Percentiles rank a stretch among this genome's conserved stretches.
phyloP scores from a whole-genome alignment of 2,113 vertebrate genomes.

The Misgurnus mizolepis region DNA sequence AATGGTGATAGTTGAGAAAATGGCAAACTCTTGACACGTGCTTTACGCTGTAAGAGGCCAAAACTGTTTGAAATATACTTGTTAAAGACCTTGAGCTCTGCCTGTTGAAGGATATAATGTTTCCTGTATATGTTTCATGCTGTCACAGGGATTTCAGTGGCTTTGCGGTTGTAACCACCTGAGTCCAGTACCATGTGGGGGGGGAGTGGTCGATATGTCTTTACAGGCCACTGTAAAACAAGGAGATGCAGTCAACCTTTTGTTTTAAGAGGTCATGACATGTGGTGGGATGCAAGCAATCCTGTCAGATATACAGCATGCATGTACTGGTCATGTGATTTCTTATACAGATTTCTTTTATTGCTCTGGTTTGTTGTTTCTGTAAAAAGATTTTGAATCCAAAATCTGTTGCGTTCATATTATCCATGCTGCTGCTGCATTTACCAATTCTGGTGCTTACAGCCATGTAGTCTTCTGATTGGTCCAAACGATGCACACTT shows the following conservation, averaged over 20 bases:
- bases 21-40: neutral
- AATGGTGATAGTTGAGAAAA: too few relatives aligned
- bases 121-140: constrained; percentile 21
- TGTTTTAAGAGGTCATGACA: constrained; percentile 35
- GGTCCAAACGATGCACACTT: neutral
- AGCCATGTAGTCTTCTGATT: neutral
- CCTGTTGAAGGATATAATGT: constrained; percentile 3
- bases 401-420: too few relatives aligned
- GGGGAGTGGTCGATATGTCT: constrained; percentile 34
- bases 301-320: constrained; percentile 2
- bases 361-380: too few relatives aligned
- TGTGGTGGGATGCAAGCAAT: constrained; percentile 1
- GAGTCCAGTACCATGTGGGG: constrained; percentile 1
- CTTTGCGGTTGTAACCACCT: constrained; percentile 35
- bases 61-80: neutral
- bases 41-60: neutral
- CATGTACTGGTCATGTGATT: too few relatives aligned
- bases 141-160: constrained; percentile 33
- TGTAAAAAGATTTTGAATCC: too few relatives aligned
- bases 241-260: constrained; percentile 33
- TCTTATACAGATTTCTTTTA: too few relatives aligned
- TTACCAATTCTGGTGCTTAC: neutral
- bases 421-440: too few relatives aligned
- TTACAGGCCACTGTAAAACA: constrained; percentile 35
- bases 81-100: neutral